phyloP scores from a whole-genome alignment of 2,113 vertebrate species.

The Dromaius novaehollandiae region DNA sequence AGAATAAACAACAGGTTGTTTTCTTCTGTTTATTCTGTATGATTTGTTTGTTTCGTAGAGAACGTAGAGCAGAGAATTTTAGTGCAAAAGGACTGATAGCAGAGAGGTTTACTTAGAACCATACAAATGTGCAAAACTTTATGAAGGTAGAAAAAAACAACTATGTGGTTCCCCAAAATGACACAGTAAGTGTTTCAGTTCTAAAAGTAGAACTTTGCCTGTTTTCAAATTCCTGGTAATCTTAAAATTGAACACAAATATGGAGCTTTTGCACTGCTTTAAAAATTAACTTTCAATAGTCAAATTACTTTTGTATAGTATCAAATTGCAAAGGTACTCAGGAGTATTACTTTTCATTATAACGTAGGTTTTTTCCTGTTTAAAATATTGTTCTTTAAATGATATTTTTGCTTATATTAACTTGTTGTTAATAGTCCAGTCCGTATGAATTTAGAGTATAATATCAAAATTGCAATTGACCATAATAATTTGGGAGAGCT shows the following conservation, averaged over 20 bases:
- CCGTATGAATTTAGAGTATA: not conserved
- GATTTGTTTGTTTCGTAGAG: not conserved
- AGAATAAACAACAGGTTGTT: not conserved
- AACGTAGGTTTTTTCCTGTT: not conserved
- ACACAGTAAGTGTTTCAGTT: not conserved
- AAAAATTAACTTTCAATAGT: not conserved
- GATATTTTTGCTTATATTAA: not conserved
- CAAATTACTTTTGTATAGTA: not conserved
- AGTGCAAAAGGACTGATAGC: not conserved
- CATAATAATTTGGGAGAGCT: not conserved
- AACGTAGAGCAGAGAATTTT: not conserved
- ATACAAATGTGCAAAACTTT: not conserved
- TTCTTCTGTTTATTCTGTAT: not conserved
- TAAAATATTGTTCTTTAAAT: not conserved
- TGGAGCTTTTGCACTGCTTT: not conserved
- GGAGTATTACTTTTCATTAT: not conserved
- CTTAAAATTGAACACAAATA: not conserved
- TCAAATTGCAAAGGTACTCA: not conserved
- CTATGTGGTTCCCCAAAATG: not conserved
- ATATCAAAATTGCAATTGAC: not conserved
- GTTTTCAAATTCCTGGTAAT: not conserved
- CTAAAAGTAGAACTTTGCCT: not conserved
- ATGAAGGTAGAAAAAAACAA: not conserved
- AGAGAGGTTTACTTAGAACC: not conserved
- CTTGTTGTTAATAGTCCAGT: not conserved